Conservation (phyloP, 2,113 vertebrate species). For the Thermophis baileyi region DNA sequence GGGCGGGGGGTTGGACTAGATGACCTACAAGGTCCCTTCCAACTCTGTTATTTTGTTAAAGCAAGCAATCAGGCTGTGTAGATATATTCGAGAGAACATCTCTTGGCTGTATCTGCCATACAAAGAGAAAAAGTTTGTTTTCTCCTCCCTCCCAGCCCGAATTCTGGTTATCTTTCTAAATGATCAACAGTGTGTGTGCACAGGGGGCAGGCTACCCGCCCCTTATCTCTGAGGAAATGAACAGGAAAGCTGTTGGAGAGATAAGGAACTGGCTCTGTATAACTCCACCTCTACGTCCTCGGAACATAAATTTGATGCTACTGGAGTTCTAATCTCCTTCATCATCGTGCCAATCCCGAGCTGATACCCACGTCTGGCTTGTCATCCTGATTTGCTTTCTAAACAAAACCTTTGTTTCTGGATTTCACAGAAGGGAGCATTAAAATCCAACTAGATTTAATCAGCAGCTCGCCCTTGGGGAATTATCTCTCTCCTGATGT, state of each 20-base stretch:
- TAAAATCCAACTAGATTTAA: not conserved
- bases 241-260: not conserved
- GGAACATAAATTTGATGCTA: not conserved
- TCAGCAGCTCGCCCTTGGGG: not conserved
- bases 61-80: not conserved
- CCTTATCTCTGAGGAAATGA: conserved; percentile 46
- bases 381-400: not conserved
- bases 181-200: conserved; percentile 11
- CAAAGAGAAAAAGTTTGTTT: not conserved
- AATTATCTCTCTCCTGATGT: not conserved
- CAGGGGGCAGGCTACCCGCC: too few species aligned
- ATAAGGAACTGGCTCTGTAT: not conserved
- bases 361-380: not conserved
- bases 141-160: not conserved
- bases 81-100: too few species aligned
- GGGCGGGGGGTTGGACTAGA: too few species aligned
- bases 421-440: not conserved
- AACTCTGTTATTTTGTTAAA: too few species aligned
- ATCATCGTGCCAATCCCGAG: not conserved
- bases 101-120: not conserved
- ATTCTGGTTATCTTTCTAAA: not conserved
- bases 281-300: not conserved
- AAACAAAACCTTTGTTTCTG: not conserved
- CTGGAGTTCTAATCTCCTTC: not conserved
- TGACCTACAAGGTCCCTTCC: too few species aligned